These are phyloP conservation scores for Melanotaenia maccullochi DNA, from an alignment of 2,797 vertebrate species.

Conservation along the genomic window DNA sequence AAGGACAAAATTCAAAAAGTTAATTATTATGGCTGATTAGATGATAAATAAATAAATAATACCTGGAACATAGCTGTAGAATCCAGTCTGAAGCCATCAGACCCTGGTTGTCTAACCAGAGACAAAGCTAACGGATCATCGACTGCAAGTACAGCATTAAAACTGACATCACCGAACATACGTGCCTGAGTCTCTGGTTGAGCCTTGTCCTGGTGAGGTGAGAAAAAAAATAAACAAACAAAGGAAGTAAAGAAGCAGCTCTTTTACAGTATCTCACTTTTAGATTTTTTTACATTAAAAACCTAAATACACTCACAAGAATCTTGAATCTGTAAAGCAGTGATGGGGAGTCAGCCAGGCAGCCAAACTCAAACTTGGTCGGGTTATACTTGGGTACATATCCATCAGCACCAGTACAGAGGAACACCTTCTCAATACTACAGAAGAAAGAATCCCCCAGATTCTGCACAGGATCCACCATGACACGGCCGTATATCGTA, in stretches of 20 bases:
- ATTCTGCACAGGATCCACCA: conserved; percentile 97
- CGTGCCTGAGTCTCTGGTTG: conserved; percentile 92
- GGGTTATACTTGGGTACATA: conserved; percentile 96
- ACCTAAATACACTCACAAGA: conserved; percentile 82
- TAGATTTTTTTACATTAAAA: background rate
- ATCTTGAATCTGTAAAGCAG: conserved; percentile 94
- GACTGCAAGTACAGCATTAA: conserved; percentile 88
- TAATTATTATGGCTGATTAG: background rate
- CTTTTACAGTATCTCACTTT: background rate
- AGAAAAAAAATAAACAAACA: background rate
- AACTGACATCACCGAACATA: conserved; percentile 87
- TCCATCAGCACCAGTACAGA: conserved; percentile 93
- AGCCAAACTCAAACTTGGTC: conserved; percentile 89
- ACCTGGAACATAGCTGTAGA: conserved; percentile 94
- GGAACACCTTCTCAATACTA: conserved; percentile 95
- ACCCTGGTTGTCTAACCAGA: conserved; percentile 91
- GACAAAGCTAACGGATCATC: conserved; percentile 90
- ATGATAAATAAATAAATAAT: conserved; percentile 5
- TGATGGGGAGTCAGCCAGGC: conserved; percentile 91
- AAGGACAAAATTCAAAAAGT: no score
- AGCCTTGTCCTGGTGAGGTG: conserved; percentile 87
- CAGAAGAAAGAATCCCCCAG: conserved; percentile 94
- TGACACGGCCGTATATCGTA: conserved; percentile 91
- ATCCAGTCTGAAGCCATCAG: conserved; percentile 93
- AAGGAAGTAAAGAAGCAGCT: background rate